phyloP scores from a whole-genome alignment of 2,888 invertebrate species.

The Aspidapion aeneum region DNA sequence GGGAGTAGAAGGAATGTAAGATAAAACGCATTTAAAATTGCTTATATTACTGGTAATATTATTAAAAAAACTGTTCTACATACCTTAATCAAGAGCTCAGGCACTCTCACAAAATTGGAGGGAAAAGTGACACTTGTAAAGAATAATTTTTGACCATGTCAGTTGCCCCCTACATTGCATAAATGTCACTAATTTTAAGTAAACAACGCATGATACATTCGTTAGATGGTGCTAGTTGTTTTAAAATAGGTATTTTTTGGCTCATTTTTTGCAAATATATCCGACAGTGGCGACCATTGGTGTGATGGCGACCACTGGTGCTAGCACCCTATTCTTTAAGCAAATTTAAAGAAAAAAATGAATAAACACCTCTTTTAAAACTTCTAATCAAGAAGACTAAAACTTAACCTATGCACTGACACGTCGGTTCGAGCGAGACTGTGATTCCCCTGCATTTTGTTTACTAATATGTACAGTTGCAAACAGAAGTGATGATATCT shows the following conservation, averaged over 20 bases:
- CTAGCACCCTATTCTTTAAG: neutral
- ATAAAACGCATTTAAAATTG: neutral
- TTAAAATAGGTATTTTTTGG: neutral
- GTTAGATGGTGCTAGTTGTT: too few relatives aligned
- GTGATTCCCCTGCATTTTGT: too few relatives aligned
- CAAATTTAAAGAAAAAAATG: too few relatives aligned
- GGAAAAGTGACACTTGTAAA: neutral
- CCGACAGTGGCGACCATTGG: slow-evolving; percentile 4
- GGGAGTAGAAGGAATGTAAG: neutral
- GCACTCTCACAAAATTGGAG: neutral
- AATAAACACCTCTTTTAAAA: too few relatives aligned
- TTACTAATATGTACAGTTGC: too few relatives aligned
- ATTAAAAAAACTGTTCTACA: neutral
- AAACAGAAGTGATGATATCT: too few relatives aligned
- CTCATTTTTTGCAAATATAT: slow-evolving; percentile 4
- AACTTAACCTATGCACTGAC: too few relatives aligned
- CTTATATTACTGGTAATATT: neutral
- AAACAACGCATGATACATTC: too few relatives aligned
- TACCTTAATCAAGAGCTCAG: neutral
- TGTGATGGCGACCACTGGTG: slow-evolving; percentile 9
- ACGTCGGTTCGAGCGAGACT: too few relatives aligned
- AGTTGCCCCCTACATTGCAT: too few relatives aligned
- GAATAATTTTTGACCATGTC: neutral
- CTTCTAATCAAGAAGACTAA: too few relatives aligned
- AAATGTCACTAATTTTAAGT: too few relatives aligned